A percentile compares a stretch with the other conserved stretches of the same genome.
Conservation (phyloP, 2,797 vertebrate species). For the Lepidocolaptes lacrymiger region DNA sequence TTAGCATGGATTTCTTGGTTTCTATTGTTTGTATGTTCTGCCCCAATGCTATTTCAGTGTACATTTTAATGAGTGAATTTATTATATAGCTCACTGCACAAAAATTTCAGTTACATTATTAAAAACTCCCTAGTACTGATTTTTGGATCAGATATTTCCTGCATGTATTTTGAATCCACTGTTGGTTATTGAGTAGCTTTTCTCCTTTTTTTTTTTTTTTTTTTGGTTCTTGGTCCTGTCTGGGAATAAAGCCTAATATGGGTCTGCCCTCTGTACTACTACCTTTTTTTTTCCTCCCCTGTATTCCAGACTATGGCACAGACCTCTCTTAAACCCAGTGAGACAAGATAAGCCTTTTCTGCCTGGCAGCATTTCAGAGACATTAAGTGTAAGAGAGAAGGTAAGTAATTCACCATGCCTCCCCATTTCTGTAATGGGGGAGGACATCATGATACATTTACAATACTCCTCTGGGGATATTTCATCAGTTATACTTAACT, state of each 20-base stretch:
- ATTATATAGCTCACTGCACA: constrained; percentile 55
- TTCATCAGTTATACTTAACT: constrained; percentile 86
- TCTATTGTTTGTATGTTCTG: constrained; percentile 20
- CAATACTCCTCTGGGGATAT: constrained; percentile 82
- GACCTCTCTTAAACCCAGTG: constrained; percentile 68
- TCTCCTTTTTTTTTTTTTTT: not conserved
- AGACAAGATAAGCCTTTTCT: constrained; percentile 76
- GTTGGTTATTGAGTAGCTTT: not conserved
- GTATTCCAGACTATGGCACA: constrained; percentile 57
- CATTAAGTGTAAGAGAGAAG: constrained; percentile 83
- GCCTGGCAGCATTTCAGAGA: constrained; percentile 78
- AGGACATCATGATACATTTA: constrained; percentile 84
- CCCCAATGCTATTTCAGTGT: constrained; percentile 40
- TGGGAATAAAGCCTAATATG: constrained; percentile 18
- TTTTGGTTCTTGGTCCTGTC: not conserved
- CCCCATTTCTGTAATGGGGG: constrained; percentile 82
- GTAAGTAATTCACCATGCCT: constrained; percentile 82
- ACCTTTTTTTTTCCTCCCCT: constrained; percentile 1
- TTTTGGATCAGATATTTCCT: constrained; percentile 44
- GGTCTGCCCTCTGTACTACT: not conserved
- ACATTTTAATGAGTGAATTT: constrained; percentile 55
- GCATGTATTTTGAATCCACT: constrained; percentile 30
- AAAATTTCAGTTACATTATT: constrained; percentile 51
- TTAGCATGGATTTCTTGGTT: constrained; percentile 32
- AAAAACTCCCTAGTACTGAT: constrained; percentile 32